phyloP scores from a whole-genome alignment of 2,113 vertebrate species.

The Xenus cinereus region DNA sequence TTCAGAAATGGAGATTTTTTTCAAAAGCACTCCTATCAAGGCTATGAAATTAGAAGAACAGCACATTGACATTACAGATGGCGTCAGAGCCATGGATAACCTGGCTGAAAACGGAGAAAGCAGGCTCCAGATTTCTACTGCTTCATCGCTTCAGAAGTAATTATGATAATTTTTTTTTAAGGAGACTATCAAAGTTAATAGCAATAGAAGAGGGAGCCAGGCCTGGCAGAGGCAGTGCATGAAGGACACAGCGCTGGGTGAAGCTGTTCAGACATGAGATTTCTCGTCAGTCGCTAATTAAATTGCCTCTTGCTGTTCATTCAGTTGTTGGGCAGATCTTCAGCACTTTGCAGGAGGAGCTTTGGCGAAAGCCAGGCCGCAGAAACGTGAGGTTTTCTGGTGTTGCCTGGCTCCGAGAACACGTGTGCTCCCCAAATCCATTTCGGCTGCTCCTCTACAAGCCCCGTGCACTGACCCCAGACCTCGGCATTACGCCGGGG shows the following conservation, averaged over 20 bases:
- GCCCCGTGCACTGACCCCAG: constrained; percentile 13
- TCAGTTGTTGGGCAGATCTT: neutral
- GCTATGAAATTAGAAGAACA: neutral
- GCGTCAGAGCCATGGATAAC: neutral
- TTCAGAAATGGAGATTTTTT: neutral
- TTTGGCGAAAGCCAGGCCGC: neutral
- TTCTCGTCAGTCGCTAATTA: neutral
- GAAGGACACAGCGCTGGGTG: rapidly evolving
- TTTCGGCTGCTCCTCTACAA: constrained; percentile 20
- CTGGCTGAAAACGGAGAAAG: neutral
- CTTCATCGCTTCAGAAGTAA: neutral
- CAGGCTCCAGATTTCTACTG: neutral
- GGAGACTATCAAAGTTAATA: neutral
- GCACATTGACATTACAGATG: neutral
- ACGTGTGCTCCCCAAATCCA: neutral
- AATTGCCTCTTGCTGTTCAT: neutral
- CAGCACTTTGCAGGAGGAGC: neutral
- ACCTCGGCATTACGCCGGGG: neutral
- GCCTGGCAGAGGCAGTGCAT: rapidly evolving
- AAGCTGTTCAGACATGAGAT: neutral
- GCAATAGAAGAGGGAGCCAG: rapidly evolving
- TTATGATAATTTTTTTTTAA: neutral
- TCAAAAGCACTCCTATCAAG: neutral
- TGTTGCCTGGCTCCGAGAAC: neutral
- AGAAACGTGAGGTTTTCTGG: neutral